These are phyloP conservation scores for Drosophila watanabei DNA, from an alignment of 1,140 invertebrate genomes.

Conservation along the genomic window DNA sequence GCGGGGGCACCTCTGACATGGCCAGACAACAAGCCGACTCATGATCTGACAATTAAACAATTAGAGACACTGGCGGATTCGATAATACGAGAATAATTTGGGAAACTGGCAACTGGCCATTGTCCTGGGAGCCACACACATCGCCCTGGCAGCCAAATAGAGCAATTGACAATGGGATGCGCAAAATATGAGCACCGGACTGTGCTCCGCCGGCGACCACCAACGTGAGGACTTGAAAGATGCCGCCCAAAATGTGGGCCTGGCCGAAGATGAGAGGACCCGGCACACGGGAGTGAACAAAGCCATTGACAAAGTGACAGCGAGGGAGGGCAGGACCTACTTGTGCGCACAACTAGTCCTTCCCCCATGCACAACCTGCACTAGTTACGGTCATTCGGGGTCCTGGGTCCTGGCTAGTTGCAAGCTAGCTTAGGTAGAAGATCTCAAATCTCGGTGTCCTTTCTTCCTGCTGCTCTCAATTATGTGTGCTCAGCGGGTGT, in stretches of 20 bases:
- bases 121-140: slow-evolving; percentile 50
- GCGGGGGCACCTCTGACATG: slow-evolving; percentile 12
- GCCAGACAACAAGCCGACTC: slow-evolving; percentile 49
- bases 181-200: slow-evolving; percentile 66
- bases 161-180: slow-evolving; percentile 79
- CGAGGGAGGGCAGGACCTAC: slow-evolving; percentile 15
- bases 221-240: slow-evolving; percentile 67
- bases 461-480: slow-evolving; percentile 61
- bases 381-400: slow-evolving; percentile 58
- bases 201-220: slow-evolving; percentile 53
- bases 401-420: too few species aligned
- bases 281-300: slow-evolving; percentile 66
- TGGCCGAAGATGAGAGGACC: slow-evolving; percentile 66
- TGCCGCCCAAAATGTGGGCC: slow-evolving; percentile 67
- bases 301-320: slow-evolving; percentile 73
- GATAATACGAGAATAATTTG: slow-evolving; percentile 84
- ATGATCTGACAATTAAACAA: slow-evolving; percentile 82
- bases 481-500: slow-evolving; percentile 85
- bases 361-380: slow-evolving; percentile 39
- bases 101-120: slow-evolving; percentile 19
- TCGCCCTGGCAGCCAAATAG: slow-evolving; percentile 62
- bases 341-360: slow-evolving; percentile 13
- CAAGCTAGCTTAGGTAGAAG: too few species aligned
- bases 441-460: slow-evolving; percentile 10
- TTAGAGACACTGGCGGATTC: slow-evolving; percentile 63